A percentile compares a stretch with the other conserved stretches of the same genome.
Evolutionary conservation across 2,888 invertebrate genomes (phyloP).

Genomic region (Melieria picta): DNA sequence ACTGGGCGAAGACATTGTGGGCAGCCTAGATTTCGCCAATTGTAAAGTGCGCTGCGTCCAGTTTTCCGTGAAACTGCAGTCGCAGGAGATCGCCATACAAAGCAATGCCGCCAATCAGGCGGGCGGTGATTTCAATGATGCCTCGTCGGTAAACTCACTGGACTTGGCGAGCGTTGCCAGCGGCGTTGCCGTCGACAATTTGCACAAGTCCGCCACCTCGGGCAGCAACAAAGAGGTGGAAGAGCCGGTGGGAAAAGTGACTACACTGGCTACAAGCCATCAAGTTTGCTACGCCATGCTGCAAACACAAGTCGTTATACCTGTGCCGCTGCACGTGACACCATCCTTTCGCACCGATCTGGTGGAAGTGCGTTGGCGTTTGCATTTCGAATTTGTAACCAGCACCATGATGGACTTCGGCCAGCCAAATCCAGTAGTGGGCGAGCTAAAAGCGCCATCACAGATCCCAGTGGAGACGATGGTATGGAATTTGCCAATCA

Average conservation of each 20-base stretch:
- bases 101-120: slow-evolving; percentile 36
- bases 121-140: slow-evolving; percentile 49
- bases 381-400: slow-evolving; percentile 98
- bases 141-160: slow-evolving; percentile 54
- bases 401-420: slow-evolving; percentile 74
- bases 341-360: slow-evolving; percentile 95
- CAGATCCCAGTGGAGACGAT: slow-evolving; percentile 95
- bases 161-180: slow-evolving; percentile 60
- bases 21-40: slow-evolving; percentile 92
- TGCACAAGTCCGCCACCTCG: slow-evolving; percentile 55
- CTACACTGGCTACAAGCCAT: slow-evolving; percentile 89
- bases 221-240: slow-evolving; percentile 48
- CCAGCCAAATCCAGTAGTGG: slow-evolving; percentile 56
- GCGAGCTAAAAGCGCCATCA: slow-evolving; percentile 83
- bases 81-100: slow-evolving; percentile 75
- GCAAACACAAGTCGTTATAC: slow-evolving; percentile 89
- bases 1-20: slow-evolving; percentile 97
- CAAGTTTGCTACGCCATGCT: slow-evolving; percentile 90
- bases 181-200: slow-evolving; percentile 53
- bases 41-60: slow-evolving; percentile 93
- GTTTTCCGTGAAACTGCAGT: slow-evolving; percentile 93
- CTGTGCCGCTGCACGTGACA: slow-evolving; percentile 93
- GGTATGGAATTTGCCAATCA: slow-evolving; percentile 97
- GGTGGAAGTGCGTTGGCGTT: slow-evolving; percentile 89
- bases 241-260: slow-evolving; percentile 68